Evolutionary conservation across 23 tunicate species (phyloP), one percentile per base, ranked within the genome.

Genomic region (Styela clava): DNA sequence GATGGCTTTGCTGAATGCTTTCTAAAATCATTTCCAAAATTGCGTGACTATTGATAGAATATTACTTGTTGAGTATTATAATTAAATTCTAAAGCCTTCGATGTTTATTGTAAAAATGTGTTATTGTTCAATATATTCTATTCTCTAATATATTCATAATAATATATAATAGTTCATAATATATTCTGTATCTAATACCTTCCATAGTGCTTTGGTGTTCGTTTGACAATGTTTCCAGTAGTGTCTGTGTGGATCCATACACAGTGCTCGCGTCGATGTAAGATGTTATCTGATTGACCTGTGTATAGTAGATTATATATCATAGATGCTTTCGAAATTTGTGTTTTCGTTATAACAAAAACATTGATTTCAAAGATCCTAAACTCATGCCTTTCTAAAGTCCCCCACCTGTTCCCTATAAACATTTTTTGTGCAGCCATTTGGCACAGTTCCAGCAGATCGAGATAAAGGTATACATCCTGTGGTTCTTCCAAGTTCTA

Each of bases 191-290:
- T 44, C 7, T 44, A 5, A 12, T 44, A 44, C 56, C 56, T 44
- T 44, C 56, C 56, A 44, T 44, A 5, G 56, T 44, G 56, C 56
- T 44, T 7, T 44, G 56, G 12, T 22, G 23, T 67, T 27, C 30
- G 22, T 25, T 67, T 18, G 30, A 25, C 24, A 67, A 67, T 18
- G 30, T 29, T 16, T 67, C 31, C 22, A 25, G 31, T 24, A 67
- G 2, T 67, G 21, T 12, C 22, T 69, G 62, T 3, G 82, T 24
- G 24, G 62, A 84, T 35, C 97, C 91, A 85, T 91, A 91, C 25
- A 91, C 84, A 5, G 97, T 91, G 2, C 87, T 79, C 2, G 82
- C 83, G 70, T 91, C 97, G 22, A 91, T 86, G 52, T 31, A 91
- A 33, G 83, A 79, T 36, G 82, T 85, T 1, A 91, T 35, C 35